Conservation (phyloP, 2,888 invertebrate genomes). For the Sarcophaga rosellei region DNA sequence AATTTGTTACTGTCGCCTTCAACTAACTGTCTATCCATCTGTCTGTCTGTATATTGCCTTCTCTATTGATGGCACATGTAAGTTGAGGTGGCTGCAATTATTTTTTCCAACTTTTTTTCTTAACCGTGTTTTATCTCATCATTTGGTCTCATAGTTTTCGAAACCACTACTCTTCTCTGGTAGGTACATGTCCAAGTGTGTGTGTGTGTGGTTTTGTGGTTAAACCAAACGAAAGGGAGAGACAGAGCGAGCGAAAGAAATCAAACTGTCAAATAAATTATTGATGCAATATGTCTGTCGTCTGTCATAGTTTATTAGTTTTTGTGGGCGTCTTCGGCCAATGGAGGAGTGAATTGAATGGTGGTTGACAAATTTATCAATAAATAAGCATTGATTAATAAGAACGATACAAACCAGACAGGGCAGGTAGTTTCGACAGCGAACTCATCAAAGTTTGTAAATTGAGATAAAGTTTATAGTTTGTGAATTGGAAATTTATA, state of each 20-base stretch:
- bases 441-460: too few species aligned
- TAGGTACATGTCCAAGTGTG: background rate
- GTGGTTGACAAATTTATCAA: slow-evolving; percentile 25
- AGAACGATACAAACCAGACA: background rate
- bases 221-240: background rate
- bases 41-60: background rate
- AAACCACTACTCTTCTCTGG: background rate
- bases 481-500: too few species aligned
- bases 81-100: background rate
- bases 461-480: too few species aligned
- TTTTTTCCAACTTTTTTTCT: slow-evolving; percentile 23
- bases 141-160: slow-evolving; percentile 2
- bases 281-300: slow-evolving; percentile 52
- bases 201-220: background rate
- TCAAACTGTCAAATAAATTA: slow-evolving; percentile 58
- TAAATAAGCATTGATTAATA: slow-evolving; percentile 50
- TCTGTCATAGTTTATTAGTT: slow-evolving; percentile 50
- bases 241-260: background rate
- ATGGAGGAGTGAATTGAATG: background rate
- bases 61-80: background rate
- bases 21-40: background rate
- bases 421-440: background rate
- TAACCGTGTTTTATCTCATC: background rate
- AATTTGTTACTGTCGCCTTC: slow-evolving; percentile 31
- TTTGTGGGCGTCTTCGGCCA: slow-evolving; percentile 20